Evolutionary conservation across 2,888 invertebrate species (phyloP).

Genomic region (Lagria hirta): DNA sequence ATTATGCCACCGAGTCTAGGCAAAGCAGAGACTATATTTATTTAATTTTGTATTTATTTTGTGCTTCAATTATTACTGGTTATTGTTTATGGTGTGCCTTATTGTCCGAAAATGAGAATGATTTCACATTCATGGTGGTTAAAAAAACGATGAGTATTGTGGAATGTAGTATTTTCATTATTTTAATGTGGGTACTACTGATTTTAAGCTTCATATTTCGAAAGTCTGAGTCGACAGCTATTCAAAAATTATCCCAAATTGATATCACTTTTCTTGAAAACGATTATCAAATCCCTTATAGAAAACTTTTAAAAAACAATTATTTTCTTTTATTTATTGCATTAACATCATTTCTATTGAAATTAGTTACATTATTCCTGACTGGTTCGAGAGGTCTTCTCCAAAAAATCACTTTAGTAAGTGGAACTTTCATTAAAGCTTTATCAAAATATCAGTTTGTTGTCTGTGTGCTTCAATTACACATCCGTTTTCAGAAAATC

Average conservation of each 20-base stretch:
- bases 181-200: constrained; percentile 19
- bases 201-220: constrained; percentile 22
- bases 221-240: constrained; percentile 18
- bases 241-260: constrained; percentile 30
- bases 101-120: constrained; percentile 19
- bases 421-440: constrained; percentile 37
- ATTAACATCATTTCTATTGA: constrained; percentile 27
- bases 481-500: constrained; percentile 35
- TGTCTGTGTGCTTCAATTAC: constrained; percentile 33
- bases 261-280: constrained; percentile 30
- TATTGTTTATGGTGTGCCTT: constrained; percentile 25
- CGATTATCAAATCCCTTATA: constrained; percentile 31
- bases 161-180: constrained; percentile 22
- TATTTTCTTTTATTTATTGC: constrained; percentile 12
- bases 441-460: constrained; percentile 41
- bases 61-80: constrained; percentile 18
- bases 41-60: constrained; percentile 21
- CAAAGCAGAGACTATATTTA: constrained; percentile 27
- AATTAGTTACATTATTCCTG: constrained; percentile 29
- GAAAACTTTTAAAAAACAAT: constrained; percentile 27
- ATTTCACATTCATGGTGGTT: constrained; percentile 13
- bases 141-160: constrained; percentile 21
- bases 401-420: constrained; percentile 33
- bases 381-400: constrained; percentile 33
- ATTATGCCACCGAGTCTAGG: constrained; percentile 10